phyloP scores from a whole-genome alignment of 2,888 invertebrate species.

The Danaus chrysippus region DNA sequence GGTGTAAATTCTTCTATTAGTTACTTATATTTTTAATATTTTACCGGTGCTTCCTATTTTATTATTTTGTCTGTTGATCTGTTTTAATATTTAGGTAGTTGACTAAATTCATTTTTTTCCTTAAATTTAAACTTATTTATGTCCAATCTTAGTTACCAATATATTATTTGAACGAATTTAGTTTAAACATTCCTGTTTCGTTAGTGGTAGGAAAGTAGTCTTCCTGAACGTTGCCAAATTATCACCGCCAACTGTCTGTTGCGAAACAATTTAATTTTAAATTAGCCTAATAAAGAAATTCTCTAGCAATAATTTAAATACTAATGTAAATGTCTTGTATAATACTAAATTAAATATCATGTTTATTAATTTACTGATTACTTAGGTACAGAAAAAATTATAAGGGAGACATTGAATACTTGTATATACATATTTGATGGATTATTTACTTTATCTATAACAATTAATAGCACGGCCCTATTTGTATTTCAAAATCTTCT shows the following conservation, averaged over 20 bases:
- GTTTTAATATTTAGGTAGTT: constrained; percentile 68
- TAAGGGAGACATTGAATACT: constrained; percentile 47
- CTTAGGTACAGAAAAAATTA: constrained; percentile 42
- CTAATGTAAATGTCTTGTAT: constrained; percentile 77
- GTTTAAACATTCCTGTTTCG: constrained; percentile 76
- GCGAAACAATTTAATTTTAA: constrained; percentile 69
- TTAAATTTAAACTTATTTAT: constrained; percentile 54
- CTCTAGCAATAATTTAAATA: constrained; percentile 76
- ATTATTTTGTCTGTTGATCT: constrained; percentile 73
- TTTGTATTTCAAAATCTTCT: constrained; percentile 46
- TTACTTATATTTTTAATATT: constrained; percentile 53
- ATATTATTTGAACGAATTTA: constrained; percentile 75
- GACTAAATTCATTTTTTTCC: constrained; percentile 52
- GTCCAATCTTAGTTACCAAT: constrained; percentile 72
- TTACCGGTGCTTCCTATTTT: constrained; percentile 73
- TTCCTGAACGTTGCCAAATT: constrained; percentile 79
- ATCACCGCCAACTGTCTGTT: constrained; percentile 73
- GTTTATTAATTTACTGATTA: constrained; percentile 55
- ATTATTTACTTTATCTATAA: constrained; percentile 43
- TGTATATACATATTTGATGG: constrained; percentile 51
- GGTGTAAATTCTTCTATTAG: constrained; percentile 52
- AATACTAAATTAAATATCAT: constrained; percentile 62
- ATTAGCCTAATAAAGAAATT: constrained; percentile 74
- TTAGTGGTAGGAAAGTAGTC: constrained; percentile 78
- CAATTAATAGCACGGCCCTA: constrained; percentile 54